Conservation (phyloP, 2,888 invertebrate species). For the Rhagonycha lutea region DNA sequence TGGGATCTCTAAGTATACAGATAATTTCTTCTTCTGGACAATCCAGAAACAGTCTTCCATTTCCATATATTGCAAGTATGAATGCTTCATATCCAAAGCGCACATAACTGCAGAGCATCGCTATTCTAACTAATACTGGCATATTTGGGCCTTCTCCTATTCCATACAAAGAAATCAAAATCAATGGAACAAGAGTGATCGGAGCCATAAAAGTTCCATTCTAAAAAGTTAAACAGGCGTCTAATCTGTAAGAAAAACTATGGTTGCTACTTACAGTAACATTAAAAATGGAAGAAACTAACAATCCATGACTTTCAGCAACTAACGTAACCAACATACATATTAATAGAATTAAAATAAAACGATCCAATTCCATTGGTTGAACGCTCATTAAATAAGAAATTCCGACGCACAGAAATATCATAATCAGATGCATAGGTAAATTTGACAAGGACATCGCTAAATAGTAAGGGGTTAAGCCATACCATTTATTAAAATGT, state of each 20-base stretch:
- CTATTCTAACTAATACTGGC: constrained; percentile 75
- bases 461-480: constrained; percentile 76
- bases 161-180: constrained; percentile 85
- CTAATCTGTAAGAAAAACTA: not conserved
- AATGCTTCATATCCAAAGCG: constrained; percentile 72
- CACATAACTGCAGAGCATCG: constrained; percentile 83
- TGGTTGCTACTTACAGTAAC: constrained; percentile 72
- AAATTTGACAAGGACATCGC: constrained; percentile 73
- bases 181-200: constrained; percentile 81
- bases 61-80: constrained; percentile 76
- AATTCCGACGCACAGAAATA: constrained; percentile 68
- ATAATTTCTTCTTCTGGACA: constrained; percentile 74
- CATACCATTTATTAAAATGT: constrained; percentile 86
- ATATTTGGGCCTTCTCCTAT: constrained; percentile 68
- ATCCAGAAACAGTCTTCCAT: constrained; percentile 71
- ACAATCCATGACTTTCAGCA: constrained; percentile 78
- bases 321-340: constrained; percentile 74
- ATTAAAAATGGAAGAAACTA: constrained; percentile 74
- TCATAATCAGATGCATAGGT: constrained; percentile 72
- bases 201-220: constrained; percentile 91
- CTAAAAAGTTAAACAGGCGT: constrained; percentile 55
- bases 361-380: constrained; percentile 71
- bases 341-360: constrained; percentile 70
- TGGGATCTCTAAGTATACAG: constrained; percentile 75
- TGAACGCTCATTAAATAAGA: constrained; percentile 78